Evolutionary conservation across 2,797 vertebrate genomes (phyloP), one percentile per base, ranked within the genome.

Genomic region (Onychomys arenicola): DNA sequence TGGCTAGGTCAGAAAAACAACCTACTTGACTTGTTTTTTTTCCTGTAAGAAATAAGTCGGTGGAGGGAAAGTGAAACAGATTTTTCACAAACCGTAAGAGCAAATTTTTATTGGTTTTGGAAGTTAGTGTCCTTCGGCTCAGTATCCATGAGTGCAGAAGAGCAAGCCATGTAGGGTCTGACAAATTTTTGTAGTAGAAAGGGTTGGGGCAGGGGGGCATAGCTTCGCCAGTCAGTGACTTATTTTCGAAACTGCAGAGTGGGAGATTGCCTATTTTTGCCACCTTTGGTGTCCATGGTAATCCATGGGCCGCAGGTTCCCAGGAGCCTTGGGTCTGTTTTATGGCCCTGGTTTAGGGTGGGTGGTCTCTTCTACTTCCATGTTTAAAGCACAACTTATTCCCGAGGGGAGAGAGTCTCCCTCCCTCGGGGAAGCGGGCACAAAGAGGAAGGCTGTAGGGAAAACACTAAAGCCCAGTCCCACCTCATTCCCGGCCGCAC

Each of bases 401-500:
- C 1, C 4, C 9, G 6, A 57, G 0, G 55, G 59, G 2, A 34
- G 17, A 46, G 8, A 21, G 0, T 21, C 13, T 25, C 14, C 27
- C 13, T 25, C 14, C 27, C 21, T 27, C 21, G 21, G 6, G 13
- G 14, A 69, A 61, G 46, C 34, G 37, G 9, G 40, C 7, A 43
- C n/a, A 67, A 73, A 77, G 7, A 40, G 16, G 3, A 86, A 6
- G 21, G 2, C 7, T 16, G 34, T 21, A 0, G 1, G 17, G 5
- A 5, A 71, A 59, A 43, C 4, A 3, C 19, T 11, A 29, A 37
- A 46, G 4, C 0, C 19, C 7, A 65, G 2, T 4, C 0, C 27
- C n/a, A 52, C 25, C 27, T 3, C 0, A 0, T 2, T 12, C 2
- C 65, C 0, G 21, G 1, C 17, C 57, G 11, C 80, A 88, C 71